A percentile compares a stretch with the other conserved stretches of the same genome.
These are phyloP conservation scores for Aegithalos caudatus DNA, from an alignment of 2,113 vertebrate species.

Conservation along the genomic window DNA sequence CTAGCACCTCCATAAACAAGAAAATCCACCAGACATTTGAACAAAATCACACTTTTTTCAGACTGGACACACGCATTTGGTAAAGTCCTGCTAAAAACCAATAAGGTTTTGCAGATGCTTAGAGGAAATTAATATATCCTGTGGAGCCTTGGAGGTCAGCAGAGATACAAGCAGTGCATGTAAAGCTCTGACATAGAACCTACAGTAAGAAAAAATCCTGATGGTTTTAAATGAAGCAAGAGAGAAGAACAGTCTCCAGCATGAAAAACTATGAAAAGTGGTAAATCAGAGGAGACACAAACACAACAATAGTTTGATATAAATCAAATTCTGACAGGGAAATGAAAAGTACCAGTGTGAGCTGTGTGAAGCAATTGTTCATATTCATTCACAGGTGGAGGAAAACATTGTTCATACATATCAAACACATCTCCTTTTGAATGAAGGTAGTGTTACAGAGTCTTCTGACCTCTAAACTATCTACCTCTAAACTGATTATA, in stretches of 20 bases:
- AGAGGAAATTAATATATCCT: not conserved
- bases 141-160: not conserved
- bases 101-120: not conserved
- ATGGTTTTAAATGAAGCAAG: not conserved
- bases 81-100: not conserved
- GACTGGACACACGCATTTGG: not conserved
- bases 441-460: not conserved
- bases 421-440: not conserved
- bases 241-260: not conserved
- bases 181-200: not conserved
- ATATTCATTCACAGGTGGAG: not conserved
- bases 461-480: not conserved
- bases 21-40: not conserved
- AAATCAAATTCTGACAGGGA: conserved; percentile 26
- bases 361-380: not conserved
- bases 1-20: not conserved
- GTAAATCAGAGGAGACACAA: conserved; percentile 6
- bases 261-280: not conserved
- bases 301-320: not conserved
- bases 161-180: not conserved
- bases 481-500: not conserved
- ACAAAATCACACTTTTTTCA: not conserved
- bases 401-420: not conserved
- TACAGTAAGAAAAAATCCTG: not conserved
- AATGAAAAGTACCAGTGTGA: not conserved